These are phyloP conservation scores for Leptatherina wallacei DNA, from an alignment of 2,797 vertebrate genomes.

Conservation along the genomic window DNA sequence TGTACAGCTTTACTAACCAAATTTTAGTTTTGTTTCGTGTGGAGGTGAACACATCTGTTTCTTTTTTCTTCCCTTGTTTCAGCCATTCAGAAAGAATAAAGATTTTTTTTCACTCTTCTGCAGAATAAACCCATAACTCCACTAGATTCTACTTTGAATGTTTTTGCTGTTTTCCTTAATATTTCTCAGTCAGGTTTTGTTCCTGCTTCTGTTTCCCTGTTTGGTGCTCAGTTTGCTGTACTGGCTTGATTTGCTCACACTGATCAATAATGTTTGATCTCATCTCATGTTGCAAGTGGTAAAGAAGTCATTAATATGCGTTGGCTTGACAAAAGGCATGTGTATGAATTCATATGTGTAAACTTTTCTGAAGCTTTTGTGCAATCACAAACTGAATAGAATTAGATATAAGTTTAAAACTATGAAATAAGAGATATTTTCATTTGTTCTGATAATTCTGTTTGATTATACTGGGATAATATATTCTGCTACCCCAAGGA, in stretches of 20 bases:
- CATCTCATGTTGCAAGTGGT: conserved; percentile 5
- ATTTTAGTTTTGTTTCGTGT: not conserved
- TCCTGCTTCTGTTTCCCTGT: not conserved
- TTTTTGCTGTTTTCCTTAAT: not conserved
- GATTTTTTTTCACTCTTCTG: not conserved
- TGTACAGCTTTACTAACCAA: not conserved
- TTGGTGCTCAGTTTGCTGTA: conserved; percentile 1
- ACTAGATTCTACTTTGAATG: not conserved
- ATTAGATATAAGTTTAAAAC: conserved; percentile 4
- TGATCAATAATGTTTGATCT: conserved; percentile 32
- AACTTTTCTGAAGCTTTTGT: not conserved
- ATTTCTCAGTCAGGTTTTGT: not conserved
- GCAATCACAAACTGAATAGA: not conserved
- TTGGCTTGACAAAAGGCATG: not conserved
- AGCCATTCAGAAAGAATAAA: not conserved
- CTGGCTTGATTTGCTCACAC: conserved; percentile 20
- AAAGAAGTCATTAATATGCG: conserved; percentile 24
- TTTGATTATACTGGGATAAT: conserved; percentile 20
- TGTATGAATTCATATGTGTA: conserved; percentile 1
- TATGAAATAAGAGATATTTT: conserved; percentile 13
- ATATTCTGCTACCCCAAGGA: conserved; percentile 6
- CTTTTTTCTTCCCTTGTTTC: not conserved
- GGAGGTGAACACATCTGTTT: not conserved
- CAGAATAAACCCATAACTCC: not conserved
- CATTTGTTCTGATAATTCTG: conserved; percentile 2